phyloP scores from a whole-genome alignment of 1,140 invertebrate species.

The Mamestra configurata region DNA sequence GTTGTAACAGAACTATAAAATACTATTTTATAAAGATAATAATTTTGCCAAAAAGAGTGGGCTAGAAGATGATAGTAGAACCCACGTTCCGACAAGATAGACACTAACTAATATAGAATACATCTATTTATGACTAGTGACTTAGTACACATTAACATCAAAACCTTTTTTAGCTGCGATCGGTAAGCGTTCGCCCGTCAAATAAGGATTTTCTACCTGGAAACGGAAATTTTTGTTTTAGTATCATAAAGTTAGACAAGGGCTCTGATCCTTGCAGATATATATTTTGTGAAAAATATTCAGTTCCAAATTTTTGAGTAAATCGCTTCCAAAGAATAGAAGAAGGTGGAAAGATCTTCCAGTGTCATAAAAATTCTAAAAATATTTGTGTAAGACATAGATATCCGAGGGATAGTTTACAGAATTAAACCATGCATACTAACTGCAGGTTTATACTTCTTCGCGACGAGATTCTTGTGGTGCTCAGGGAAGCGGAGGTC shows the following conservation, averaged over 20 bases:
- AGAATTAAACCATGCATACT: conserved; percentile 59
- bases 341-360: conserved; percentile 12
- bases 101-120: conserved; percentile 61
- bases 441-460: conserved; percentile 92
- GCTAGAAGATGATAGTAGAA: conserved; percentile 11
- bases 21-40: conserved; percentile 36
- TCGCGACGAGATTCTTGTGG: conserved; percentile 92
- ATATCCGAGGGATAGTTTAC: not conserved
- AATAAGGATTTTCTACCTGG: conserved; percentile 92
- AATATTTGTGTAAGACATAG: conserved; percentile 11
- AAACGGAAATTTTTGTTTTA: conserved; percentile 66
- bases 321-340: conserved; percentile 15
- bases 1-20: conserved; percentile 53
- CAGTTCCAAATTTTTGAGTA: not conserved
- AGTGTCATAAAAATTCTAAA: conserved; percentile 28
- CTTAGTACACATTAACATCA: conserved; percentile 88
- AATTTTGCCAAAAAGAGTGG: conserved; percentile 29
- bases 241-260: not conserved
- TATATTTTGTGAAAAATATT: not conserved
- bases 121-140: conserved; percentile 51
- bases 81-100: conserved; percentile 56
- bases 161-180: conserved; percentile 96
- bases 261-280: not conserved
- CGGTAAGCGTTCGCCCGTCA: conserved; percentile 94
- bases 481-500: conserved; percentile 87